These are phyloP conservation scores for Salmo trutta DNA, from an alignment of 2,797 vertebrate genomes.

Conservation along the genomic window DNA sequence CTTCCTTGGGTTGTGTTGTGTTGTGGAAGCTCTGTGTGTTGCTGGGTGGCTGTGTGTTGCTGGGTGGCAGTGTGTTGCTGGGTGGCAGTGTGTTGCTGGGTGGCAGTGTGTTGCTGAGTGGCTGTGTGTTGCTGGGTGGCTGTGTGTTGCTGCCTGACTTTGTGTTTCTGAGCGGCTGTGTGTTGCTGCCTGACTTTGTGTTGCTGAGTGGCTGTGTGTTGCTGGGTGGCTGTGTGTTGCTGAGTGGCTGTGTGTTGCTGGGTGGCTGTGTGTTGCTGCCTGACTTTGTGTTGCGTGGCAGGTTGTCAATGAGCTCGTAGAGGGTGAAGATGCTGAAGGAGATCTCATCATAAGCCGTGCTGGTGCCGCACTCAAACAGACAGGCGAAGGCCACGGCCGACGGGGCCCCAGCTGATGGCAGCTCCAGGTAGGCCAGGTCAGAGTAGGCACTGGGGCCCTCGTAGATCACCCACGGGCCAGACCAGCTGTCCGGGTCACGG, in stretches of 20 bases:
- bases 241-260: not conserved
- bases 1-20: not conserved
- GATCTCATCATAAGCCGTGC: constrained; percentile 87
- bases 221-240: no score
- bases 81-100: no score
- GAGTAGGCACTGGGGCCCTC: constrained; percentile 94
- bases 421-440: constrained; percentile 85
- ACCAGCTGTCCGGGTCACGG: constrained; percentile 87
- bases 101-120: no score
- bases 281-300: constrained; percentile 59
- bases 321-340: constrained; percentile 91
- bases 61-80: no score
- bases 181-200: fast-evolving
- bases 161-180: no score
- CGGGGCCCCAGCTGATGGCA: constrained; percentile 60
- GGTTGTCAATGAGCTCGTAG: constrained; percentile 85
- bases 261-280: fast-evolving
- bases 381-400: constrained; percentile 82
- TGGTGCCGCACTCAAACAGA: constrained; percentile 85
- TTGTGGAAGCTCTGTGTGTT: not conserved
- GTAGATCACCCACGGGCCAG: constrained; percentile 90
- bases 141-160: no score
- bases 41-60: no score
- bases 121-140: no score
- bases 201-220: no score